Conservation (phyloP, 2,888 invertebrate genomes). For the Aleiodes testaceus region DNA sequence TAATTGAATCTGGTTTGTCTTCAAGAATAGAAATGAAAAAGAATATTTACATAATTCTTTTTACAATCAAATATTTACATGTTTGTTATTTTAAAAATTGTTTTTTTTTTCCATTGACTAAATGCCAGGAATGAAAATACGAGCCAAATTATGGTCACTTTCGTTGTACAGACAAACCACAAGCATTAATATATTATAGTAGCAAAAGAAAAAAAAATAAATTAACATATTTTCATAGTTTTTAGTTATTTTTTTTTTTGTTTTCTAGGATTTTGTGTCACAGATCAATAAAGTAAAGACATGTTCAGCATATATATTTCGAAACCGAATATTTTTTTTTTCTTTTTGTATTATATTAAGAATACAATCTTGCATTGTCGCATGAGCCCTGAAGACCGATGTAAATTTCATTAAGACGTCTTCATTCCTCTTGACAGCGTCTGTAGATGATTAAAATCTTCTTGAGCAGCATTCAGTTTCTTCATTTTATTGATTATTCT, state of each 20-base stretch:
- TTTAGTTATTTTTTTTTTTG: conserved; percentile 11
- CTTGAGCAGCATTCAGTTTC: conserved; percentile 26
- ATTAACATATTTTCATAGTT: conserved; percentile 33
- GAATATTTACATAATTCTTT: conserved; percentile 26
- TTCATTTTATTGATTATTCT: conserved; percentile 19
- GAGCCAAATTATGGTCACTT: conserved; percentile 17
- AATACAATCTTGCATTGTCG: conserved; percentile 68
- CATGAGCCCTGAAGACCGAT: conserved; percentile 59
- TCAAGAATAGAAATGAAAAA: conserved; percentile 33
- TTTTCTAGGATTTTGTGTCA: conserved; percentile 66
- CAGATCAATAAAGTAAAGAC: conserved; percentile 70
- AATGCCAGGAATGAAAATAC: conserved; percentile 13
- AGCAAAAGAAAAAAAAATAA: conserved; percentile 39
- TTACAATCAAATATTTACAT: conserved; percentile 30
- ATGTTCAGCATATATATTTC: conserved; percentile 67
- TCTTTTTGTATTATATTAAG: conserved; percentile 64
- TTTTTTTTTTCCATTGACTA: conserved; percentile 2
- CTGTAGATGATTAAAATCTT: conserved; percentile 38
- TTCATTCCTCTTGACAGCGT: conserved; percentile 57
- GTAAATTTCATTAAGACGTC: conserved; percentile 55
- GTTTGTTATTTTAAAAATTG: not conserved
- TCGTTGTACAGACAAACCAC: conserved; percentile 21
- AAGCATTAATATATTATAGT: conserved; percentile 16
- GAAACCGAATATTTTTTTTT: conserved; percentile 62
- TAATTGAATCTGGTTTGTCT: conserved; percentile 6